phyloP scores from a whole-genome alignment of 2,797 vertebrate genomes.

The Catharus ustulatus region DNA sequence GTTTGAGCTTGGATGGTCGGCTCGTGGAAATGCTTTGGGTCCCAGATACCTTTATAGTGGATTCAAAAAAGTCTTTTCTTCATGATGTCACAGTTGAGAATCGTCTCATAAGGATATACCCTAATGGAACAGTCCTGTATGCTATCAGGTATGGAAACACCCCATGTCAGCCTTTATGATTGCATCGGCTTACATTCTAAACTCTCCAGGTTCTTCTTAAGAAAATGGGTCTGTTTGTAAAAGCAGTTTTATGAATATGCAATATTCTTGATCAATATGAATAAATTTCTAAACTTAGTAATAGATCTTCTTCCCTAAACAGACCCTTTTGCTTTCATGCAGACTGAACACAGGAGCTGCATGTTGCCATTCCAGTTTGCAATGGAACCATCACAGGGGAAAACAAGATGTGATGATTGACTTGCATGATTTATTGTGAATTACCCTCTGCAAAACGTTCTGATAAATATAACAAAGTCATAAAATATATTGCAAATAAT shows the following conservation, averaged over 20 bases:
- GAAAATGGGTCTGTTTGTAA: background rate
- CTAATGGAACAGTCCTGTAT: constrained; percentile 91
- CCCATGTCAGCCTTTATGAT: background rate
- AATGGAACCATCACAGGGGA: background rate
- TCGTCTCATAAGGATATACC: constrained; percentile 91
- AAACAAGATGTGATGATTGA: background rate
- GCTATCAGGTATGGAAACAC: constrained; percentile 82
- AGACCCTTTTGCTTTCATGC: background rate
- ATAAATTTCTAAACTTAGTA: background rate
- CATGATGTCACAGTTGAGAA: constrained; percentile 94
- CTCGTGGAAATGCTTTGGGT: constrained; percentile 94
- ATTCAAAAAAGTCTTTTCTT: constrained; percentile 93
- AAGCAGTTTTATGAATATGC: background rate
- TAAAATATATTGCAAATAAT: background rate
- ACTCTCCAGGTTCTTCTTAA: background rate
- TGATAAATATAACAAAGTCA: background rate
- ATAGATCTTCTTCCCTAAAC: background rate
- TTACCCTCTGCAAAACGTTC: background rate
- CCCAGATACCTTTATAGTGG: constrained; percentile 91
- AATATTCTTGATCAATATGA: background rate
- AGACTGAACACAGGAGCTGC: background rate
- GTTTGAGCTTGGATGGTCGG: constrained; percentile 89
- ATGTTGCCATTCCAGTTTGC: background rate
- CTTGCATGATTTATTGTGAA: background rate
- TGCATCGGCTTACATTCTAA: background rate